phyloP scores from a whole-genome alignment of 64 coral and sea anemone genomes.

The Hydrozoanthus tunicans region DNA sequence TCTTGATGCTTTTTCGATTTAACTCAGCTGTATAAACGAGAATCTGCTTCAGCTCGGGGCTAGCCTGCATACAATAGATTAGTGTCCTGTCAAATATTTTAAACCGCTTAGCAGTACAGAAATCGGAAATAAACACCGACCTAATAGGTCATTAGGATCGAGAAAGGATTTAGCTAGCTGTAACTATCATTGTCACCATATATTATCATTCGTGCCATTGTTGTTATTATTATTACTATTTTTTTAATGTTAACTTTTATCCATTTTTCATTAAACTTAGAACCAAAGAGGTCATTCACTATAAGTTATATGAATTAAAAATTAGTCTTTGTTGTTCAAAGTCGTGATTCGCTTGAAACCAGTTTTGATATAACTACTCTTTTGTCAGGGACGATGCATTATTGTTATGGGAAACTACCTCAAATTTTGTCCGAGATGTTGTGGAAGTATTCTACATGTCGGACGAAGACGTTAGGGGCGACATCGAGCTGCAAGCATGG shows the following conservation, averaged over 20 bases:
- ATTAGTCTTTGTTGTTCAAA: too few relatives aligned
- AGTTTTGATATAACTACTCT: background rate
- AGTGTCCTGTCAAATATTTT: too few relatives aligned
- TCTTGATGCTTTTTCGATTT: too few relatives aligned
- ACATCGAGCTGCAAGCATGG: conserved; percentile 82
- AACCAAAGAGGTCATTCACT: too few relatives aligned
- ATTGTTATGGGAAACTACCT: conserved; percentile 65
- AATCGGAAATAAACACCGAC: too few relatives aligned
- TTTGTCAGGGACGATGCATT: conserved; percentile 80
- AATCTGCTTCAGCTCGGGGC: too few relatives aligned
- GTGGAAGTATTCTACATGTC: conserved; percentile 51
- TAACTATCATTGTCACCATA: background rate
- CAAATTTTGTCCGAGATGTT: conserved; percentile 63
- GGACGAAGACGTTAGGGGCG: conserved; percentile 61
- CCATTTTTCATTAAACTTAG: background rate
- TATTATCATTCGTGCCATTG: background rate
- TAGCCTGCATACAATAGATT: too few relatives aligned
- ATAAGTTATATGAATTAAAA: too few relatives aligned
- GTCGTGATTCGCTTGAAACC: background rate
- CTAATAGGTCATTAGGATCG: background rate
- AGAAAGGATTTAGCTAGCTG: background rate
- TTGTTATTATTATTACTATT: background rate
- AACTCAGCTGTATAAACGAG: too few relatives aligned
- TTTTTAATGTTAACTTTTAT: background rate
- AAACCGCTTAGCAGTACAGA: too few relatives aligned